phyloP scores from a whole-genome alignment of 2,113 vertebrate species.

The Anolis carolinensis region DNA sequence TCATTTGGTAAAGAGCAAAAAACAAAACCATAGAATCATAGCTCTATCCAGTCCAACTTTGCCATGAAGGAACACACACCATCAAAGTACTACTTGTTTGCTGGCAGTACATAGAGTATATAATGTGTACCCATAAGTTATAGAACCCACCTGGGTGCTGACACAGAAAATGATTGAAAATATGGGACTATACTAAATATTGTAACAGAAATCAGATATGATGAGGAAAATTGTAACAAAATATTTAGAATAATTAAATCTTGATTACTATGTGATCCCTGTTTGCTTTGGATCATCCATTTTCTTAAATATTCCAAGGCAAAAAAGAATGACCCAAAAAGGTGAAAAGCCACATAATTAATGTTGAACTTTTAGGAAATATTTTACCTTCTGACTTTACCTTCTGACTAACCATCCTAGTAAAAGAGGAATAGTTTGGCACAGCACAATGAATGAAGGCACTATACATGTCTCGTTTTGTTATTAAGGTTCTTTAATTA shows the following conservation, averaged over 20 bases:
- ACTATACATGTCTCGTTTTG: background rate
- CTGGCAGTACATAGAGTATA: no score
- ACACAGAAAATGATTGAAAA: background rate
- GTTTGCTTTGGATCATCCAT: background rate
- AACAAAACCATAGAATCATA: no score
- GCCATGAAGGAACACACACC: no score
- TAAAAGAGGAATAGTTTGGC: background rate
- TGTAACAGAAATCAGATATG: background rate
- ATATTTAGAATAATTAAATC: background rate
- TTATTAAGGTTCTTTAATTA: background rate
- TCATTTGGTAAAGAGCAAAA: no score
- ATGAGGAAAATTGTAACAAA: background rate
- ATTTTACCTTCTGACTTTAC: background rate
- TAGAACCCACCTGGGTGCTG: background rate
- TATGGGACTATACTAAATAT: background rate
- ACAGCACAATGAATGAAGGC: background rate
- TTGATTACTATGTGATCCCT: background rate
- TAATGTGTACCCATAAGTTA: no score
- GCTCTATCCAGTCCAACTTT: no score
- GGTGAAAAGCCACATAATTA: background rate
- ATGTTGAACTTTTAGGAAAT: background rate
- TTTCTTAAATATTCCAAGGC: background rate
- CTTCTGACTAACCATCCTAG: background rate
- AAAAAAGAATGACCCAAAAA: background rate
- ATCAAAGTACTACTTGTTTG: no score